These are phyloP conservation scores for Rachycentron canadum DNA, from an alignment of 2,797 vertebrate species.

Conservation along the genomic window DNA sequence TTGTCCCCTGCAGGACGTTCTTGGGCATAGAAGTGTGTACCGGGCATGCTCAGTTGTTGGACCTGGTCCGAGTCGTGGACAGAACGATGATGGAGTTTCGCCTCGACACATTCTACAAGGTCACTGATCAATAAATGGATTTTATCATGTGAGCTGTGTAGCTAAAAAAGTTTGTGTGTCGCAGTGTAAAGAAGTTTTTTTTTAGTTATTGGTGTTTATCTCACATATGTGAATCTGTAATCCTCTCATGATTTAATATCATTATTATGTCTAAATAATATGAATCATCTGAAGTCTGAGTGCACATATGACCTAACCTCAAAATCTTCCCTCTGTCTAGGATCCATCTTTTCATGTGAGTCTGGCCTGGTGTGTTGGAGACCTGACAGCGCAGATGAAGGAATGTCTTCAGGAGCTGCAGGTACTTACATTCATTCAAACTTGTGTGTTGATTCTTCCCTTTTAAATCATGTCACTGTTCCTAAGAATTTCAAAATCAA, in stretches of 20 bases:
- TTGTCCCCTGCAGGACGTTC: conserved; percentile 69
- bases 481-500: not conserved
- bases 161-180: not conserved
- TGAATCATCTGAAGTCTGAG: not conserved
- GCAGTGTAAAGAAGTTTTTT: no score
- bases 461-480: no score
- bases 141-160: not conserved
- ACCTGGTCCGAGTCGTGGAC: conserved; percentile 88
- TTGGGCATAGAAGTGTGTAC: conserved; percentile 83
- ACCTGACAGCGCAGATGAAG: conserved; percentile 80
- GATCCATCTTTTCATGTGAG: conserved; percentile 95
- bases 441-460: no score
- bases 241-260: no score
- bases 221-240: no score
- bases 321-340: conserved; percentile 70
- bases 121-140: conserved; percentile 39
- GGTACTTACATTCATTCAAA: conserved; percentile 85
- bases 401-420: conserved; percentile 87
- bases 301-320: not conserved
- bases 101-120: conserved; percentile 91
- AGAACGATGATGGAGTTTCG: conserved; percentile 88
- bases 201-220: no score
- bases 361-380: conserved; percentile 94
- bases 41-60: conserved; percentile 87
- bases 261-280: not conserved